Evolutionary conservation across 2,797 vertebrate genomes (phyloP).

Genomic region (Crocidura indochinensis): DNA sequence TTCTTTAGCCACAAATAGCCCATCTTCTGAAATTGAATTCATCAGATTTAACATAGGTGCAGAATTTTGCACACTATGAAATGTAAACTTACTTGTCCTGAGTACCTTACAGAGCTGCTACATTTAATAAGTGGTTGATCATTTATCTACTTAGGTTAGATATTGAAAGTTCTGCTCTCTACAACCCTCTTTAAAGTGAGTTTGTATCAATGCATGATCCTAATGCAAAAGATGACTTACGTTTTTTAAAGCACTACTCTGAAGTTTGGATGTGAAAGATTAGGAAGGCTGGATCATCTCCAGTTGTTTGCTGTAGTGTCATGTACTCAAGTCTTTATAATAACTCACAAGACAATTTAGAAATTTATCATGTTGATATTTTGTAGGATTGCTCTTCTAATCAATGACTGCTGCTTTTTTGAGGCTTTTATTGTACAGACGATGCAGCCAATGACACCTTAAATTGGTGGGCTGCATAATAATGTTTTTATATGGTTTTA

Average conservation of each 20-base stretch:
- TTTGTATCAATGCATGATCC: not conserved
- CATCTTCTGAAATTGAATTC: constrained; percentile 55
- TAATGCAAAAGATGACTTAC: not conserved
- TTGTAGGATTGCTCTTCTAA: constrained; percentile 48
- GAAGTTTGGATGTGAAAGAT: not conserved
- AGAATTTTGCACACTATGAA: constrained; percentile 67
- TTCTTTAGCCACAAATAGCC: constrained; percentile 53
- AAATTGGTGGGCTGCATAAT: constrained; percentile 61
- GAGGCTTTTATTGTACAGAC: constrained; percentile 52
- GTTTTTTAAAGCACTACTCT: not conserved
- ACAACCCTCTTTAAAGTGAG: not conserved
- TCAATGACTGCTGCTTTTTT: constrained; percentile 38
- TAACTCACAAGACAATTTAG: not conserved
- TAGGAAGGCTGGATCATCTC: not conserved
- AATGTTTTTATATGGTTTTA: constrained; percentile 72
- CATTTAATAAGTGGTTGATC: not conserved
- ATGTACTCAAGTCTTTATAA: not conserved
- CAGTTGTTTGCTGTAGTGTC: constrained; percentile 20
- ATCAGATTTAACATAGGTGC: constrained; percentile 65
- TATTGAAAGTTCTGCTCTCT: not conserved
- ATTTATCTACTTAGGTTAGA: accelerated
- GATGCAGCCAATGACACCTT: constrained; percentile 52
- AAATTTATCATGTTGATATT: constrained; percentile 45
- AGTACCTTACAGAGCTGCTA: not conserved
- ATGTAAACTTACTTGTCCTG: not conserved